Evolutionary conservation across 2,797 vertebrate species (phyloP).

Genomic region (Tapirus indicus): DNA sequence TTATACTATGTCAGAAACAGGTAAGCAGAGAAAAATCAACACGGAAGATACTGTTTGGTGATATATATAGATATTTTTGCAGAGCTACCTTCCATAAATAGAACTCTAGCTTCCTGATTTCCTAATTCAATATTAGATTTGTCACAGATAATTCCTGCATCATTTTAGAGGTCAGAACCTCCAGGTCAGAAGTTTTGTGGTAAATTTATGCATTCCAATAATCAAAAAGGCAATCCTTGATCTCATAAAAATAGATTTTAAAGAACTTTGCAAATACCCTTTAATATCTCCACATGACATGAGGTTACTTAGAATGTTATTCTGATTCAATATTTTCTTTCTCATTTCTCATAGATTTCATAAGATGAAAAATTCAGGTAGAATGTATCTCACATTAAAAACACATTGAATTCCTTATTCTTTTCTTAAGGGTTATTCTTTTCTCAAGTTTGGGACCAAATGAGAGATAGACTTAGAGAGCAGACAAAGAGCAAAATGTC

Average conservation of each 20-base stretch:
- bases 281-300: neutral
- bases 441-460: neutral
- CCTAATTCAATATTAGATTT: constrained; percentile 58
- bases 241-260: constrained; percentile 48
- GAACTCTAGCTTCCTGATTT: constrained; percentile 21
- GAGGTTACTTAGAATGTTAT: neutral
- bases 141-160: neutral
- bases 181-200: constrained; percentile 17
- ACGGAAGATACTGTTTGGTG: neutral
- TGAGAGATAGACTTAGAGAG: neutral
- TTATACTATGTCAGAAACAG: constrained; percentile 13
- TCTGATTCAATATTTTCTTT: constrained; percentile 56
- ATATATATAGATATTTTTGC: neutral
- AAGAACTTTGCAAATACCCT: constrained; percentile 28
- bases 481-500: neutral
- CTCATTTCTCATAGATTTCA: constrained; percentile 35
- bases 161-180: constrained; percentile 19
- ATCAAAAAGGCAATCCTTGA: constrained; percentile 9
- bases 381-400: neutral
- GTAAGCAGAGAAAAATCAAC: constrained; percentile 45
- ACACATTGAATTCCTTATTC: neutral
- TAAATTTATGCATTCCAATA: constrained; percentile 17
- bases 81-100: constrained; percentile 38
- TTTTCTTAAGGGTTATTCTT: neutral
- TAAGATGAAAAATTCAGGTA: neutral